Evolutionary conservation across 2,888 invertebrate genomes (phyloP).

Genomic region (Ecliptopera silaceata): DNA sequence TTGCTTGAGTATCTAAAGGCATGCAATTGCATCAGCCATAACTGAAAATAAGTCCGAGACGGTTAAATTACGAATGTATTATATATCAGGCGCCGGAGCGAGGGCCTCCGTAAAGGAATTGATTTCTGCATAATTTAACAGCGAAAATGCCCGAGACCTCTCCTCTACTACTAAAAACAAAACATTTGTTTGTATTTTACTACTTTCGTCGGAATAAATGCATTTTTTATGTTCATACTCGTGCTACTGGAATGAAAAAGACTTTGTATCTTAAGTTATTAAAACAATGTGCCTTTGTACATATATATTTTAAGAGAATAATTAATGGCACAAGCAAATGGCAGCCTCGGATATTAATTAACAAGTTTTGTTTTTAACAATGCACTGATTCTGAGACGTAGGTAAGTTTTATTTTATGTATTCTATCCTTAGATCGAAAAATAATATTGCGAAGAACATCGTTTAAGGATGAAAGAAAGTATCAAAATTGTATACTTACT

Average conservation of each 20-base stretch:
- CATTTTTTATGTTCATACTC: constrained; percentile 62
- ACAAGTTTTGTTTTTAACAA: too few relatives aligned
- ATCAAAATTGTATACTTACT: too few relatives aligned
- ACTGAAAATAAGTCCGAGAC: constrained; percentile 48
- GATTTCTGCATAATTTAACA: constrained; percentile 82
- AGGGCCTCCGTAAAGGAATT: constrained; percentile 73
- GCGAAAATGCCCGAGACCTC: constrained; percentile 73
- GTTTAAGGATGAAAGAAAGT: too few relatives aligned
- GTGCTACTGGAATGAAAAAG: constrained; percentile 46
- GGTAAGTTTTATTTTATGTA: too few relatives aligned
- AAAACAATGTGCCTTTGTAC: constrained; percentile 13
- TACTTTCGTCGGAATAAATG: constrained; percentile 69
- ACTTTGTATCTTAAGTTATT: constrained; percentile 32
- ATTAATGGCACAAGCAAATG: too few relatives aligned
- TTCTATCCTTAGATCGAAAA: too few relatives aligned
- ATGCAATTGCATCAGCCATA: constrained; percentile 31
- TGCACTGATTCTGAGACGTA: too few relatives aligned
- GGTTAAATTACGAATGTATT: constrained; percentile 78
- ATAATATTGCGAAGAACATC: too few relatives aligned
- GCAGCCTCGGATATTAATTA: too few relatives aligned
- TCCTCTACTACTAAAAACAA: constrained; percentile 75
- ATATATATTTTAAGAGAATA: too few relatives aligned
- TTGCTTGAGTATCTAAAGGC: not conserved
- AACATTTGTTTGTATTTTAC: constrained; percentile 78
- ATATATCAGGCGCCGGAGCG: constrained; percentile 70